These are phyloP conservation scores for Gortyna flavago DNA, from an alignment of 2,888 invertebrate genomes.

Conservation along the genomic window DNA sequence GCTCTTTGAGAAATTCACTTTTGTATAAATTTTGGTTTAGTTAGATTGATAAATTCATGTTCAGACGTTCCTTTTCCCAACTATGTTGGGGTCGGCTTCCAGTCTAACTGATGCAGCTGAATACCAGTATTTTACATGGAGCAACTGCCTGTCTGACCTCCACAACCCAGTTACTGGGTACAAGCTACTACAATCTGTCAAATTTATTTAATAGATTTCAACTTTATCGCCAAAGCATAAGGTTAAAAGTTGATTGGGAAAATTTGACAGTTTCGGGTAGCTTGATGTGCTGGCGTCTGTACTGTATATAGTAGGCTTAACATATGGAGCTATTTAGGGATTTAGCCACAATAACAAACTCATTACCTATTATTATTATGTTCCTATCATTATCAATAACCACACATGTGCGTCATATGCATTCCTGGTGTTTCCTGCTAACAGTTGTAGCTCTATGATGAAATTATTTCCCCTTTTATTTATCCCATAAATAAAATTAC, in stretches of 20 bases:
- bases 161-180: too few species aligned
- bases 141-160: too few species aligned
- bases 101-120: too few species aligned
- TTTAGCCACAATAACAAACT: neutral
- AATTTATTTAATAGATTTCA: too few species aligned
- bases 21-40: neutral
- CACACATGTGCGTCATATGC: neutral
- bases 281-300: too few species aligned
- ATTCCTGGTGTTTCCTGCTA: conserved; percentile 17
- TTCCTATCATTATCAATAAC: conserved; percentile 4
- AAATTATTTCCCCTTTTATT: neutral
- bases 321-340: neutral
- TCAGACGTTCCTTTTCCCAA: too few species aligned
- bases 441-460: neutral
- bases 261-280: too few species aligned
- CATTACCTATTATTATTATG: neutral
- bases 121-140: too few species aligned
- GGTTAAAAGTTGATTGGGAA: too few species aligned
- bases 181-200: too few species aligned
- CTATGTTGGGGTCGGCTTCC: too few species aligned
- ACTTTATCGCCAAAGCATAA: too few species aligned
- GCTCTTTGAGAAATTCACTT: neutral
- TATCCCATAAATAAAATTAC: neutral
- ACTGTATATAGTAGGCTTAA: neutral
- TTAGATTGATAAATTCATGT: neutral